These are phyloP conservation scores for Ctenopoma multispine DNA, from an alignment of 2,797 vertebrate genomes.

Conservation along the genomic window DNA sequence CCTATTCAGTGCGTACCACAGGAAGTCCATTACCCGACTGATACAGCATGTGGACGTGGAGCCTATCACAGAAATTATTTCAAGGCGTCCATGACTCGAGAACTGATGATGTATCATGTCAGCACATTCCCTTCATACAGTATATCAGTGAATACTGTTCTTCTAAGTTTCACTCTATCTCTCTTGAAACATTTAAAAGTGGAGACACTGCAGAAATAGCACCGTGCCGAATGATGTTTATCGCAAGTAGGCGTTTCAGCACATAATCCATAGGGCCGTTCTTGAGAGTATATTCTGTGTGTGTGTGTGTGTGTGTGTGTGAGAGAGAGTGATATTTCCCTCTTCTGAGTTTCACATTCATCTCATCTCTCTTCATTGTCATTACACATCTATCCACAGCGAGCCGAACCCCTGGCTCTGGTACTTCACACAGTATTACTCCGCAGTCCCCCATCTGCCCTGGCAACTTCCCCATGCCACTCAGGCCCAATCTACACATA, in stretches of 20 bases:
- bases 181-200: constrained; percentile 73
- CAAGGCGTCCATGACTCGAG: constrained; percentile 53
- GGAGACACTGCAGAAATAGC: constrained; percentile 75
- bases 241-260: constrained; percentile 60
- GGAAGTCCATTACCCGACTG: constrained; percentile 67
- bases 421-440: constrained; percentile 61
- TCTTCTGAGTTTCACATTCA: constrained; percentile 66
- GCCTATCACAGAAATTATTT: constrained; percentile 72
- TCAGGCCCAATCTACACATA: constrained; percentile 70
- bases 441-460: constrained; percentile 59
- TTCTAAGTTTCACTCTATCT: constrained; percentile 72
- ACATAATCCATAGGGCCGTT: constrained; percentile 61
- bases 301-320: not conserved
- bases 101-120: constrained; percentile 69
- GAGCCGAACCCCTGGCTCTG: constrained; percentile 62
- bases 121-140: constrained; percentile 72
- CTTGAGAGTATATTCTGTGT: constrained; percentile 47
- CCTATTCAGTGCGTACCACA: constrained; percentile 47
- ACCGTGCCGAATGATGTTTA: constrained; percentile 66
- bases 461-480: constrained; percentile 66
- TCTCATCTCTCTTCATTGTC: constrained; percentile 78
- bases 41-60: constrained; percentile 52
- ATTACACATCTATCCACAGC: constrained; percentile 60
- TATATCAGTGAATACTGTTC: constrained; percentile 64
- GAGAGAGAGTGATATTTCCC: constrained; percentile 29